Percentiles rank a stretch among this genome's conserved stretches.
Evolutionary conservation across 2,113 vertebrate species (phyloP).

Genomic region (Myanophis thanlyinensis): DNA sequence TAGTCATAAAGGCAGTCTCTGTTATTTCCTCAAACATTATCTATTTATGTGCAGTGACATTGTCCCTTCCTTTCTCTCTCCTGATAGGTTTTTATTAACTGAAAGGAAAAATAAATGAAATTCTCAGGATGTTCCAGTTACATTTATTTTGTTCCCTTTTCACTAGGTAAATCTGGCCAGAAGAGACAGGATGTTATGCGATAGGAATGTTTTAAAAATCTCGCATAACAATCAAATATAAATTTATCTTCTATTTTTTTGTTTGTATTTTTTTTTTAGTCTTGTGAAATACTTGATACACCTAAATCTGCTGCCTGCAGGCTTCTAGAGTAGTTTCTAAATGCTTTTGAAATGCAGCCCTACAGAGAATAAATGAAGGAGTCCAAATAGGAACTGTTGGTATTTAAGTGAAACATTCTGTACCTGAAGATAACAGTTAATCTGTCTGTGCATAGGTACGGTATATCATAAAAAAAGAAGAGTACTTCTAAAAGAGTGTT

Average conservation of each 20-base stretch:
- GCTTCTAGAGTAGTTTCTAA: not conserved
- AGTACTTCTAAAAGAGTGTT: not conserved
- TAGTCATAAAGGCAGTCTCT: not conserved
- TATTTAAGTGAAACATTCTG: not conserved
- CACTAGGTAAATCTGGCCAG: not conserved
- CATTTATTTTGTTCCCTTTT: not conserved
- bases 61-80: not conserved
- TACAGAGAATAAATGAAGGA: not conserved
- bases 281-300: not conserved
- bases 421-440: not conserved
- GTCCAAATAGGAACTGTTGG: not conserved
- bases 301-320: not conserved
- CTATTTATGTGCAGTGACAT: slow-evolving; percentile 15
- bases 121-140: not conserved
- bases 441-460: not conserved
- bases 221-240: not conserved
- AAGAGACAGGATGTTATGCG: not conserved
- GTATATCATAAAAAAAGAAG: not conserved
- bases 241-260: not conserved
- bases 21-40: slow-evolving; percentile 2
- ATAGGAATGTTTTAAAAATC: not conserved
- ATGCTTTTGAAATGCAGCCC: not conserved
- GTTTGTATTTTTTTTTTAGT: not conserved
- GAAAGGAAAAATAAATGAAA: slow-evolving; percentile 5
- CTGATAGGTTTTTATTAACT: not conserved